Conservation (phyloP, 2,113 vertebrate species). For the Podilymbus podiceps region DNA sequence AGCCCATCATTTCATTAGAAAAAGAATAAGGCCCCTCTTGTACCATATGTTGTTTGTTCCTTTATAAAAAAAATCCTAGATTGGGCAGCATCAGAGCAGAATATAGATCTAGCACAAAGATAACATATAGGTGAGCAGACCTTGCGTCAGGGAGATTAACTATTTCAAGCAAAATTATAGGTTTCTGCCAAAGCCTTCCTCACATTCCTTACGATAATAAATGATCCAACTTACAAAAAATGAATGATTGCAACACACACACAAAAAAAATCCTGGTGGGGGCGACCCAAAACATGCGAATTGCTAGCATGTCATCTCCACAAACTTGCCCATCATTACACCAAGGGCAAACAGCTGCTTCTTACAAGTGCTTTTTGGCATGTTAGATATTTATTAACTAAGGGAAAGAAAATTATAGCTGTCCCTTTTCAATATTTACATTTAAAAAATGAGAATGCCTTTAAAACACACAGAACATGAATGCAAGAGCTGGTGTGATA, state of each 20-base stretch:
- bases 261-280: background rate
- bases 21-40: conserved; percentile 66
- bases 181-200: background rate
- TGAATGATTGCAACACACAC: background rate
- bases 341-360: conserved; percentile 53
- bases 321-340: background rate
- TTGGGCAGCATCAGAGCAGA: conserved; percentile 35
- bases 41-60: conserved; percentile 72
- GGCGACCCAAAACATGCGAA: background rate
- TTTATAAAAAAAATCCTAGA: conserved; percentile 64
- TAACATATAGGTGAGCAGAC: conserved; percentile 23
- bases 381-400: conserved; percentile 64
- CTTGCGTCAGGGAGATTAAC: background rate
- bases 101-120: conserved; percentile 22
- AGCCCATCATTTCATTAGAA: conserved; percentile 78
- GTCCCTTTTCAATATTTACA: conserved; percentile 71
- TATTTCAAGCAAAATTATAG: background rate
- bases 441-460: conserved; percentile 70
- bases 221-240: conserved; percentile 18
- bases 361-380: conserved; percentile 33
- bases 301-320: background rate
- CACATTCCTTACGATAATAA: background rate
- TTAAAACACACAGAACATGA: conserved; percentile 75
- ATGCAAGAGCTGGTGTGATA: conserved; percentile 77
- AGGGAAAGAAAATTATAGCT: conserved; percentile 62